Evolutionary conservation across 2,797 vertebrate species (phyloP), one percentile per base, ranked within the genome.

Genomic region (Atherinosoma microstoma): DNA sequence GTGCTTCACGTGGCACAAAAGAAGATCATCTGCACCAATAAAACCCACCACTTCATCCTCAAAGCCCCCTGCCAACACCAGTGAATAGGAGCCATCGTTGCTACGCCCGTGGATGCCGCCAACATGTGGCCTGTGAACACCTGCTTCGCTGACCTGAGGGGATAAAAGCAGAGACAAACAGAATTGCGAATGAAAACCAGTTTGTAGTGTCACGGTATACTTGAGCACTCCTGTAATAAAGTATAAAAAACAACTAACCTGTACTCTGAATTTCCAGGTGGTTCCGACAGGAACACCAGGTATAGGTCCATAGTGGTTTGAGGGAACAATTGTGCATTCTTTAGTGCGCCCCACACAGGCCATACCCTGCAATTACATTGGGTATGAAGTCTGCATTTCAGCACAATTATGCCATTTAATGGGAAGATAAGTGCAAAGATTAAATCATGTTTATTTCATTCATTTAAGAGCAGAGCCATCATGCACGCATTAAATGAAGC

Each of bases 201-300:
- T 22, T 22, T 27, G 53, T 40, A 2, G 24, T 24, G 22, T 34
- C 36, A 12, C n/a, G 6, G 4, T 69, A 2, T 3, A 40, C 45
- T n/a, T n/a, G 45, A 47, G 45, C 9, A 47, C 20, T n/a, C n/a
- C 3, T 47, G 58, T 24, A 15, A 18, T 34, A 34, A 3, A 32
- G n/a, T 42, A 24, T 18, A 27, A 47, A 22, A 70, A 29, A 78
- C 40, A 6, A 67, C 92, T 86, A 89, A 99, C 98, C 96, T 99
- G 98, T 80, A 99, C 98, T 93, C 97, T 95, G 91, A 99, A 99
- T 83, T 99, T 99, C 98, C 97, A 99, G 8, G 97, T 97, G 73
- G 97, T 97, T 78, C 98, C 97, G 71, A 99, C 98, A 75, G 97
- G 97, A 93, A 98, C 89, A 24, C 98, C 97, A 56, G 97, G 97